These are phyloP conservation scores for Onchidella celtica DNA, from an alignment of 2,888 invertebrate genomes.

Conservation along the genomic window DNA sequence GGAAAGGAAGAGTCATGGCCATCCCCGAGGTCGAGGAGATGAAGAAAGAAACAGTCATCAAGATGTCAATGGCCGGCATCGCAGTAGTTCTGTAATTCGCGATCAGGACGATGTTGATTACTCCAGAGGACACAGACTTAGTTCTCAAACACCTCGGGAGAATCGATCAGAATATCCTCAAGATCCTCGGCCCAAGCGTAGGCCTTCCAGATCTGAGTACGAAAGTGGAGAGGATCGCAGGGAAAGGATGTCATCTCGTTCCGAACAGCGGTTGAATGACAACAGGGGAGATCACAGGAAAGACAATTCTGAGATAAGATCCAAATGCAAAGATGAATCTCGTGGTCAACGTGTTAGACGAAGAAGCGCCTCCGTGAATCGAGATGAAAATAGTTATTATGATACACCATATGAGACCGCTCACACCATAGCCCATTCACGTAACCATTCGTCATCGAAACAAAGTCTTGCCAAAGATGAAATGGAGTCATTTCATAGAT, in stretches of 20 bases:
- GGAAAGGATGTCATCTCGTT: neutral
- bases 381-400: neutral
- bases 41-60: neutral
- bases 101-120: neutral
- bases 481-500: neutral
- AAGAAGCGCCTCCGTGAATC: neutral
- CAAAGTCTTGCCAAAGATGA: neutral
- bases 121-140: neutral
- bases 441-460: neutral
- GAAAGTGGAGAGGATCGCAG: neutral
- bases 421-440: neutral
- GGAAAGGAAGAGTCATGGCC: neutral
- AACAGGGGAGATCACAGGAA: neutral
- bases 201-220: neutral
- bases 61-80: neutral
- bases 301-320: slow-evolving; percentile 3
- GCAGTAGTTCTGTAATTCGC: neutral
- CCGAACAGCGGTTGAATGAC: too few relatives aligned
- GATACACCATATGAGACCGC: neutral
- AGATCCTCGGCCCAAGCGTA: neutral
- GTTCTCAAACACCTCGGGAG: neutral
- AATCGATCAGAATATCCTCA: neutral
- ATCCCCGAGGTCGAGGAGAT: neutral
- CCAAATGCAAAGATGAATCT: neutral
- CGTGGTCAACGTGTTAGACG: neutral